Percentiles rank a stretch among this genome's conserved stretches.
Evolutionary conservation across 2,113 vertebrate species (phyloP).

Genomic region (Nymphicus hollandicus): DNA sequence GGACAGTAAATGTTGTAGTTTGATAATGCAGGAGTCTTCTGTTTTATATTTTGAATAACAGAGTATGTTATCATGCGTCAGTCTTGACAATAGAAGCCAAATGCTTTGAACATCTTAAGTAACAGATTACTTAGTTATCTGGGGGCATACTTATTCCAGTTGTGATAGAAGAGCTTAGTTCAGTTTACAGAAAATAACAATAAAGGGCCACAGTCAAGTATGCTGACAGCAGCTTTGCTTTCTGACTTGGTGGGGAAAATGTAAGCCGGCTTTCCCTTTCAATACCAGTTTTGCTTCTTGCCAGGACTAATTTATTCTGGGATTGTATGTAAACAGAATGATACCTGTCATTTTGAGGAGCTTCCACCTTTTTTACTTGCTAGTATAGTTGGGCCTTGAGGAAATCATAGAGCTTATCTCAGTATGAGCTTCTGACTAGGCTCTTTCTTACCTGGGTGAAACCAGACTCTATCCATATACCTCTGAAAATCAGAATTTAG

Average conservation of each 20-base stretch:
- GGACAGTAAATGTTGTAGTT: background rate
- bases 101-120: rapidly evolving
- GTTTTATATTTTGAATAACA: background rate
- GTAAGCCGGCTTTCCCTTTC: background rate
- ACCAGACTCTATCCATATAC: background rate
- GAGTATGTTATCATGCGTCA: background rate
- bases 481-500: background rate
- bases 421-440: background rate
- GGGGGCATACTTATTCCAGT: background rate
- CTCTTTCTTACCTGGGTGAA: background rate
- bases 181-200: background rate
- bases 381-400: background rate
- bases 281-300: background rate
- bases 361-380: background rate
- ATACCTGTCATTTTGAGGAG: background rate
- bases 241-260: background rate
- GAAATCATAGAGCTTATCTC: background rate
- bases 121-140: background rate
- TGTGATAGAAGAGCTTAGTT: background rate
- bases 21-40: background rate
- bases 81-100: background rate
- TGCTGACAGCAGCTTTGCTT: background rate
- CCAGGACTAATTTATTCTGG: background rate
- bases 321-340: background rate
- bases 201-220: background rate